These are phyloP conservation scores for Cydia fagiglandana DNA, from an alignment of 1,140 invertebrate species.

Conservation along the genomic window DNA sequence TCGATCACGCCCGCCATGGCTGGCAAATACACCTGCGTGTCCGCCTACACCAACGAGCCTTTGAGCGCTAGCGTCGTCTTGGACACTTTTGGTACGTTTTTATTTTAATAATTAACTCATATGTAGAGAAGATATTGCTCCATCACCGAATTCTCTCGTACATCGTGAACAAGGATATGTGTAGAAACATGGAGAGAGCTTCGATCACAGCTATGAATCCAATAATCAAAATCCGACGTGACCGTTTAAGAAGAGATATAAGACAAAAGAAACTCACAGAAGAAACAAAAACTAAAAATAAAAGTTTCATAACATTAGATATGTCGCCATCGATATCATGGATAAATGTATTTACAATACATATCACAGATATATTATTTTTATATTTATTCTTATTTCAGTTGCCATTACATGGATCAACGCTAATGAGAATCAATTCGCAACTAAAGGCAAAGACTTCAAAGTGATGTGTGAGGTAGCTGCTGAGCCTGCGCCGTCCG, in stretches of 20 bases:
- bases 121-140: neutral
- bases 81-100: conserved; percentile 85
- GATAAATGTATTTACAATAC: too few species aligned
- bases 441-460: conserved; percentile 87
- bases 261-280: too few species aligned
- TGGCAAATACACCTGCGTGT: conserved; percentile 91
- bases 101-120: conserved; percentile 24
- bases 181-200: too few species aligned
- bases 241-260: too few species aligned
- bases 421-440: conserved; percentile 90
- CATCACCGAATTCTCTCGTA: too few species aligned
- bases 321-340: too few species aligned
- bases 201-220: too few species aligned
- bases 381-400: conserved; percentile 66
- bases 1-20: conserved; percentile 87
- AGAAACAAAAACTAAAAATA: too few species aligned
- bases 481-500: conserved; percentile 89
- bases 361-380: too few species aligned
- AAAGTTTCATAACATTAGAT: too few species aligned
- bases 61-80: conserved; percentile 84
- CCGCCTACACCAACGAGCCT: conserved; percentile 85
- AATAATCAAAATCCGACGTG: too few species aligned
- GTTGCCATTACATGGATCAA: conserved; percentile 92
- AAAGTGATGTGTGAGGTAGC: conserved; percentile 90
- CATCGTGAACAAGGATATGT: too few species aligned